Conservation (phyloP, 2,797 vertebrate genomes). For the Yasuhikotakia modesta region DNA sequence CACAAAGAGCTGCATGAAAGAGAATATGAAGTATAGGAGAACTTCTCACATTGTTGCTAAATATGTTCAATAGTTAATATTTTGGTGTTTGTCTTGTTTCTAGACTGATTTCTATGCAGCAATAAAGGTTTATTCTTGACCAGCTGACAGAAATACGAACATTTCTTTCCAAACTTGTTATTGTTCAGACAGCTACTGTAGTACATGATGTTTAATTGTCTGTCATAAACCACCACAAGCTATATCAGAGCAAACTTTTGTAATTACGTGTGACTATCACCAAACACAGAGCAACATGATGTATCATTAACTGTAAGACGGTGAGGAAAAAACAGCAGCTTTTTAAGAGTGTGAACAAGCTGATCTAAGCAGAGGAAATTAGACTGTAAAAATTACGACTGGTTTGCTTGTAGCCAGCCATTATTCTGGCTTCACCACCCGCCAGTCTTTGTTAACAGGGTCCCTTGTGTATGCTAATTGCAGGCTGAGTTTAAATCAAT, state of each 20-base stretch:
- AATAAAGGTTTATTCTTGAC: too few species aligned
- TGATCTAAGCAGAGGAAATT: constrained; percentile 26
- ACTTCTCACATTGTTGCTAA: too few species aligned
- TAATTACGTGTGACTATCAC: constrained; percentile 33
- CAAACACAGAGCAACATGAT: neutral
- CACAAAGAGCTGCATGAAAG: too few species aligned
- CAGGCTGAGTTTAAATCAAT: constrained; percentile 57
- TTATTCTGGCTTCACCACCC: constrained; percentile 53
- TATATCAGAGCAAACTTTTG: constrained; percentile 5
- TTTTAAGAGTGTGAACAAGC: constrained; percentile 27
- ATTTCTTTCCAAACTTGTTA: neutral
- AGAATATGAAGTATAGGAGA: too few species aligned
- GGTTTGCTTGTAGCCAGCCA: constrained; percentile 41
- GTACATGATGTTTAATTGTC: constrained; percentile 3
- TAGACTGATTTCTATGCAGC: too few species aligned
- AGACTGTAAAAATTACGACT: constrained; percentile 47
- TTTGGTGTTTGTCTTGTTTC: too few species aligned
- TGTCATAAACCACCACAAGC: constrained; percentile 6
- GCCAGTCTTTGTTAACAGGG: constrained; percentile 46
- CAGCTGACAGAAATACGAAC: neutral
- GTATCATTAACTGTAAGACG: constrained; percentile 21
- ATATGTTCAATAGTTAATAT: too few species aligned
- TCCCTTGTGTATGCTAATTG: constrained; percentile 60
- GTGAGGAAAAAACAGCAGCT: constrained; percentile 9
- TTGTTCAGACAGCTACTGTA: neutral